A percentile compares a stretch with the other conserved stretches of the same genome.
These are phyloP conservation scores for Diabrotica virgifera DNA, from an alignment of 1,140 invertebrate species.

Conservation along the genomic window DNA sequence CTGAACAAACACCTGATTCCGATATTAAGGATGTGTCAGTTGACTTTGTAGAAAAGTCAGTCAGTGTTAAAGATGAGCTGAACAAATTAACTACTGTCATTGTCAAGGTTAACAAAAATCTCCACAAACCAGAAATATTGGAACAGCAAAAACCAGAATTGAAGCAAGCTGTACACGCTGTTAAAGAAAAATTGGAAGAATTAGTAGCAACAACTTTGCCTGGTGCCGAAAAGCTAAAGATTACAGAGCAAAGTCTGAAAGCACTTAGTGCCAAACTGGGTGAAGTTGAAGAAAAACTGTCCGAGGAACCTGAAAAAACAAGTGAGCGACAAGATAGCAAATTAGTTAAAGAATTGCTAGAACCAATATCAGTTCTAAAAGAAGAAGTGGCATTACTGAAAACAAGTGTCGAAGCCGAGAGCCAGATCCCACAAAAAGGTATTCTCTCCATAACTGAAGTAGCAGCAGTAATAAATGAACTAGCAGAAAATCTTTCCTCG, in stretches of 20 bases:
- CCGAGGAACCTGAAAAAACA: background rate
- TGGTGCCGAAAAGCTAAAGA: constrained; percentile 8
- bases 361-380: background rate
- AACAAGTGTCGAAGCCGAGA: background rate
- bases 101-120: background rate
- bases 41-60: background rate
- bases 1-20: background rate
- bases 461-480: background rate
- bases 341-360: background rate
- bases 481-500: background rate
- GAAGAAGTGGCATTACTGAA: background rate
- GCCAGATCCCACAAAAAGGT: background rate
- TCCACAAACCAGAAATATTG: constrained; percentile 18
- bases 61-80: background rate
- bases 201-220: background rate
- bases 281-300: constrained; percentile 14
- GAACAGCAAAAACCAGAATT: constrained; percentile 24
- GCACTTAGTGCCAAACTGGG: background rate
- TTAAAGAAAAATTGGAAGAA: background rate
- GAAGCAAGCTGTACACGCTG: constrained; percentile 12
- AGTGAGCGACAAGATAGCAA: background rate
- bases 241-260: background rate
- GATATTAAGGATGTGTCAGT: background rate
- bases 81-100: background rate
- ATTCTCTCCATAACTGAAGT: background rate